A percentile compares a stretch with the other conserved stretches of the same genome.
Evolutionary conservation across 1,140 invertebrate genomes (phyloP).

Genomic region (Ruditapes philippinarum): DNA sequence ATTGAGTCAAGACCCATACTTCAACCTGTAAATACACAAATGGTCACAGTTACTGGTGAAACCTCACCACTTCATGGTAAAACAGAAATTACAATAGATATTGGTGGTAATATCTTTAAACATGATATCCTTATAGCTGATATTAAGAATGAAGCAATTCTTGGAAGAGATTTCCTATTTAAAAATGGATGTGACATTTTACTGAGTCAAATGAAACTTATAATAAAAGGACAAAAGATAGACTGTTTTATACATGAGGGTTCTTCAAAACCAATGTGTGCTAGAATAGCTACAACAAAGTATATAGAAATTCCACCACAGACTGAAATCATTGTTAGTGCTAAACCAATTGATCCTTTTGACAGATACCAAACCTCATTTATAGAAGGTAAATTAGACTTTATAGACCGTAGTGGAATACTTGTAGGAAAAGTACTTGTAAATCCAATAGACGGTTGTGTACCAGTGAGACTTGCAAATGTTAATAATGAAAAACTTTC

Average conservation of each 20-base stretch:
- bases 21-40: background rate
- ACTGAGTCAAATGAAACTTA: slow-evolving; percentile 16
- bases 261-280: background rate
- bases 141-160: no score
- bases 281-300: background rate
- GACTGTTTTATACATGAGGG: slow-evolving; percentile 25
- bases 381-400: background rate
- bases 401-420: background rate
- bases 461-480: slow-evolving; percentile 6
- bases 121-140: slow-evolving; percentile 16
- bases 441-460: background rate
- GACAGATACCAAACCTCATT: background rate
- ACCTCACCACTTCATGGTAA: background rate
- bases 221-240: background rate
- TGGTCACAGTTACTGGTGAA: background rate
- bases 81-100: background rate
- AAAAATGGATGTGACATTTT: background rate
- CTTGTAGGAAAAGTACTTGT: background rate
- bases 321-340: background rate
- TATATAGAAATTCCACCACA: slow-evolving; percentile 39
- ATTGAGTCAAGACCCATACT: background rate
- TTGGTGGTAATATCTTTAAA: background rate
- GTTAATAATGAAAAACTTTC: no score
- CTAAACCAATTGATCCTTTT: slow-evolving; percentile 30
- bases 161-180: slow-evolving; percentile 19